Conservation (phyloP, 2,888 invertebrate genomes). For the Fissipunctia ypsillon region DNA sequence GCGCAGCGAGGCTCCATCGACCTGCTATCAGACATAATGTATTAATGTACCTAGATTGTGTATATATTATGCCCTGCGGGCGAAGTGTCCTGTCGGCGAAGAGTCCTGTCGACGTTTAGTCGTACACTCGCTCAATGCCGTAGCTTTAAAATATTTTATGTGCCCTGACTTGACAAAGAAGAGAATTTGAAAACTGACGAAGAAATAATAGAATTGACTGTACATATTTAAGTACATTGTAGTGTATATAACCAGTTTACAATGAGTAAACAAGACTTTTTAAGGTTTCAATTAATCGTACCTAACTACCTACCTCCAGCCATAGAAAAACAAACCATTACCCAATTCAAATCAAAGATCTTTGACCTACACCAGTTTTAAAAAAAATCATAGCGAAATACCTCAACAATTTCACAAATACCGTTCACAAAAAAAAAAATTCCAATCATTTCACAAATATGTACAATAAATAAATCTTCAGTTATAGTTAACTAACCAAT, state of each 20-base stretch:
- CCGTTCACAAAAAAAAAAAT: slow-evolving; percentile 33
- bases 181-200: background rate
- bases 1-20: no score
- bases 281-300: background rate
- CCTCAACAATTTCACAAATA: slow-evolving; percentile 31
- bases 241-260: background rate
- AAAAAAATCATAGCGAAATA: slow-evolving; percentile 9
- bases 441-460: slow-evolving; percentile 27
- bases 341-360: slow-evolving; percentile 15
- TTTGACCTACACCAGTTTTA: slow-evolving; percentile 10
- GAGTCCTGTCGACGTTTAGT: no score
- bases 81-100: no score
- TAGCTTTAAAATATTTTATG: background rate
- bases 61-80: no score
- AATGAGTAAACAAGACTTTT: background rate
- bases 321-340: slow-evolving; percentile 24
- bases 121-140: no score
- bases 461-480: slow-evolving; percentile 34
- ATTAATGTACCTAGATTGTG: no score
- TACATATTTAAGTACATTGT: background rate
- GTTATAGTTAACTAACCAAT: slow-evolving; percentile 50
- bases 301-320: background rate
- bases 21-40: no score
- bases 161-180: background rate
- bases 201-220: background rate